Percentiles rank a stretch among this genome's conserved stretches.
These are phyloP conservation scores for Bruchidius siliquastri DNA, from an alignment of 2,888 invertebrate genomes.

Conservation along the genomic window DNA sequence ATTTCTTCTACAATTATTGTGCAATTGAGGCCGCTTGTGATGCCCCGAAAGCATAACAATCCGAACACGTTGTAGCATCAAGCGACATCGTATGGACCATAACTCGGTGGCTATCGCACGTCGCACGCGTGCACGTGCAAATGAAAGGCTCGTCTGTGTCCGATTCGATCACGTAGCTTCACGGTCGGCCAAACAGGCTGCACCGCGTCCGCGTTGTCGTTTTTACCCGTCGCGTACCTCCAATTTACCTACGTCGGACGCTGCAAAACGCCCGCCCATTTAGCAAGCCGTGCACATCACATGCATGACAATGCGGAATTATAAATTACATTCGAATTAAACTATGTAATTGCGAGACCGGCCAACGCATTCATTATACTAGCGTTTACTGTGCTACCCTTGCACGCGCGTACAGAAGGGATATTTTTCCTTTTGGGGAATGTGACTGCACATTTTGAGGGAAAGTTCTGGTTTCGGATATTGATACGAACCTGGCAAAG, in stretches of 20 bases:
- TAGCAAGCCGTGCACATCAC: slow-evolving; percentile 47
- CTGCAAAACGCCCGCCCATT: slow-evolving; percentile 43
- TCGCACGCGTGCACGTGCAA: slow-evolving; percentile 4
- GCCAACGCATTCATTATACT: slow-evolving; percentile 46
- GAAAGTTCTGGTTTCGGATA: too few relatives aligned
- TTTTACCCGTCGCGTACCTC: slow-evolving; percentile 30
- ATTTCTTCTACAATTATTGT: too few relatives aligned
- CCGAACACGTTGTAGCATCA: not conserved
- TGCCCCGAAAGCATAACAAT: not conserved
- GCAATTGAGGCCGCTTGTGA: not conserved
- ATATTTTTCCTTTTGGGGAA: too few relatives aligned
- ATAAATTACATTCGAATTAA: slow-evolving; percentile 51
- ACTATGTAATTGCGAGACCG: slow-evolving; percentile 51
- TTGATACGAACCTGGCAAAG: too few relatives aligned
- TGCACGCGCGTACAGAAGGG: too few relatives aligned
- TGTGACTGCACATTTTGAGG: too few relatives aligned
- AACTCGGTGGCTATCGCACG: not conserved
- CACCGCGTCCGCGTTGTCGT: slow-evolving; percentile 9
- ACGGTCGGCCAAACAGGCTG: slow-evolving; percentile 25
- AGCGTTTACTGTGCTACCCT: not conserved
- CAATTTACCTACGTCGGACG: slow-evolving; percentile 34
- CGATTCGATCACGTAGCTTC: slow-evolving; percentile 23
- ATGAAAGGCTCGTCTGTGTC: slow-evolving; percentile 10
- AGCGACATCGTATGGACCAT: not conserved
- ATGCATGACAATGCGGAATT: slow-evolving; percentile 50